Evolutionary conservation across 2,113 vertebrate genomes (phyloP).

Genomic region (Varanus komodoensis): DNA sequence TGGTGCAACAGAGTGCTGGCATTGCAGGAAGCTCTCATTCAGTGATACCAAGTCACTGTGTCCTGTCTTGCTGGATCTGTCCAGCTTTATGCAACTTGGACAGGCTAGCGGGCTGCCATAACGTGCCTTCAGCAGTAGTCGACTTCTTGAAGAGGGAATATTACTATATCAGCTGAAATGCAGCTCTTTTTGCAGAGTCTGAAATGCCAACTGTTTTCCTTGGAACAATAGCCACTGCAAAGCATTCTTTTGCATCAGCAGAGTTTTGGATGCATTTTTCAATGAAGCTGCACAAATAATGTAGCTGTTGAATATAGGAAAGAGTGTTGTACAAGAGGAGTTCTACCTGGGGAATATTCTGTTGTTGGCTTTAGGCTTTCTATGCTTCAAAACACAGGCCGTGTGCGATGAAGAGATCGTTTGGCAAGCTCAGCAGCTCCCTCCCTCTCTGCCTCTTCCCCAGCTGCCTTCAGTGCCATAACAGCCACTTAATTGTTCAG

Average conservation of each 20-base stretch:
- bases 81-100: background rate
- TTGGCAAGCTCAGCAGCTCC: slow-evolving; percentile 28
- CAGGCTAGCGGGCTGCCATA: background rate
- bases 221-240: background rate
- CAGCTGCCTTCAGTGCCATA: slow-evolving; percentile 64
- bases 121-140: background rate
- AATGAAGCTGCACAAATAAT: background rate
- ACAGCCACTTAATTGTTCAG: slow-evolving; percentile 73
- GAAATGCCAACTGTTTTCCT: background rate
- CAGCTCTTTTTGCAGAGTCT: background rate
- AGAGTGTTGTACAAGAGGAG: background rate
- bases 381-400: slow-evolving; percentile 48
- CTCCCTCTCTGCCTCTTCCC: slow-evolving; percentile 2
- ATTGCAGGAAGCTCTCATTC: background rate
- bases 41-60: background rate
- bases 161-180: background rate
- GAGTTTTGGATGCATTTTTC: background rate
- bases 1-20: background rate
- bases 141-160: background rate
- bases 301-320: background rate
- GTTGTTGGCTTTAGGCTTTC: slow-evolving; percentile 21
- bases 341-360: background rate
- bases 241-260: too few relatives aligned
- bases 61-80: background rate
- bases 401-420: slow-evolving; percentile 43